phyloP scores from a whole-genome alignment of 2,888 invertebrate species.

The Patella pellucida region DNA sequence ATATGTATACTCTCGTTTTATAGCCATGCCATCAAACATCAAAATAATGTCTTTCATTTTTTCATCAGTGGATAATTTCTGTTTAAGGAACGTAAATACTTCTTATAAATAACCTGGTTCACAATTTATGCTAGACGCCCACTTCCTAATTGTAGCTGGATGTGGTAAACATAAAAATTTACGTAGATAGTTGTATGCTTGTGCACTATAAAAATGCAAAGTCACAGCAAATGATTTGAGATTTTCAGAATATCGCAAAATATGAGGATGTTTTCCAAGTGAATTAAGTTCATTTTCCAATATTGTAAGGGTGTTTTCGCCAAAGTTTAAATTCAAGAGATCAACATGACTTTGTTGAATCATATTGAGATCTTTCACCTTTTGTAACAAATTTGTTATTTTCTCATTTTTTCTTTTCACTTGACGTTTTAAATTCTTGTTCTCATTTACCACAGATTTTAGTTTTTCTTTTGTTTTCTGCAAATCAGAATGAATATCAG shows the following conservation, averaged over 20 bases:
- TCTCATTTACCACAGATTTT: neutral
- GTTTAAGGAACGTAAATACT: constrained; percentile 13
- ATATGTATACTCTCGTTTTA: constrained; percentile 13
- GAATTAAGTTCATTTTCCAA: constrained; percentile 15
- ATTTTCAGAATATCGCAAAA: constrained; percentile 14
- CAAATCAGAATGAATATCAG: neutral
- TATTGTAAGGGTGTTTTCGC: neutral
- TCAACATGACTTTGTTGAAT: neutral
- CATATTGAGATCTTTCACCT: constrained; percentile 11
- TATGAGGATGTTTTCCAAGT: neutral
- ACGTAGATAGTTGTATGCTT: constrained; percentile 15
- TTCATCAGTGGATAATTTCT: neutral
- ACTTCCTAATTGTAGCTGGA: constrained; percentile 15
- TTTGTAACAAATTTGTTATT: neutral
- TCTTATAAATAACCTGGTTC: constrained; percentile 15
- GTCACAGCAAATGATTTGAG: constrained; percentile 19
- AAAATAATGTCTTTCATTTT: constrained; percentile 9
- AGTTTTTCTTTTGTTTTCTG: neutral
- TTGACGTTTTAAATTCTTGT: neutral
- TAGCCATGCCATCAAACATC: constrained; percentile 13
- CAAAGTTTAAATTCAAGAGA: constrained; percentile 14
- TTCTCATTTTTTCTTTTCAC: neutral
- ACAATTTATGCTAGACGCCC: constrained; percentile 18
- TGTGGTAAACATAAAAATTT: constrained; percentile 17
- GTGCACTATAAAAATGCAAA: constrained; percentile 12